A percentile compares a stretch with the other conserved stretches of the same genome.
Evolutionary conservation across 2,888 invertebrate genomes (phyloP).

Genomic region (Bursaphelenchus okinawaensis): DNA sequence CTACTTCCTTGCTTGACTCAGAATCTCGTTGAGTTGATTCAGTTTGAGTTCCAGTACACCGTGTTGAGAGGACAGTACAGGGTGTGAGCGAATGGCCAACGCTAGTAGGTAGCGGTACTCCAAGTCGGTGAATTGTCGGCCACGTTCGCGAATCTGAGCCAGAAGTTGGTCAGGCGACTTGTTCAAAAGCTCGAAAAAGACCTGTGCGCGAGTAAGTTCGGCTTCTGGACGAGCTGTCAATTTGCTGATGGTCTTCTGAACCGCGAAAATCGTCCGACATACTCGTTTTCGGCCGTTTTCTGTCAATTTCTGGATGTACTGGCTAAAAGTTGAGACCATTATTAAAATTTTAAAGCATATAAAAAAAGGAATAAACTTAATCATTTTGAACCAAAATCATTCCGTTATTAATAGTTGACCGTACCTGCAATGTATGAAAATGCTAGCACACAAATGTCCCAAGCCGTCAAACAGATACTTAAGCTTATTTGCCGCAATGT

Average conservation of each 20-base stretch:
- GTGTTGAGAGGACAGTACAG: slow-evolving; percentile 57
- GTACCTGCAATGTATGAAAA: slow-evolving; percentile 68
- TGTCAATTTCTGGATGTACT: slow-evolving; percentile 74
- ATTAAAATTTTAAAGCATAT: slow-evolving; percentile 4
- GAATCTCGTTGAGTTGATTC: slow-evolving; percentile 75
- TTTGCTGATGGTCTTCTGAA: slow-evolving; percentile 78
- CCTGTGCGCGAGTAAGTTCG: slow-evolving; percentile 79
- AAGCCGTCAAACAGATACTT: slow-evolving; percentile 67
- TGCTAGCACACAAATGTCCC: slow-evolving; percentile 74
- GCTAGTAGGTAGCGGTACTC: slow-evolving; percentile 69
- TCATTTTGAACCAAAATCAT: slow-evolving; percentile 1
- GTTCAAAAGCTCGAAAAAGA: slow-evolving; percentile 80
- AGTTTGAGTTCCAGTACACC: slow-evolving; percentile 64
- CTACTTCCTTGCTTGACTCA: slow-evolving; percentile 59
- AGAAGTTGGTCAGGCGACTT: slow-evolving; percentile 62
- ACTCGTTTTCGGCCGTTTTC: slow-evolving; percentile 72
- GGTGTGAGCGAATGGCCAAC: slow-evolving; percentile 68
- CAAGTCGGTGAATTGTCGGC: slow-evolving; percentile 77
- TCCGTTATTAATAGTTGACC: not conserved
- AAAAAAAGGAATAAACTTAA: not conserved
- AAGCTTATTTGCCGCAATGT: slow-evolving; percentile 72
- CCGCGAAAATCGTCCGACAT: slow-evolving; percentile 75
- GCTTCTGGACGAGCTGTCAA: slow-evolving; percentile 69
- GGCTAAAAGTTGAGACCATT: slow-evolving; percentile 65
- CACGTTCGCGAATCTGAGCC: slow-evolving; percentile 59